A percentile compares a stretch with the other conserved stretches of the same genome.
Evolutionary conservation across 2,113 vertebrate species (phyloP).

Genomic region (Sylvietta virens): DNA sequence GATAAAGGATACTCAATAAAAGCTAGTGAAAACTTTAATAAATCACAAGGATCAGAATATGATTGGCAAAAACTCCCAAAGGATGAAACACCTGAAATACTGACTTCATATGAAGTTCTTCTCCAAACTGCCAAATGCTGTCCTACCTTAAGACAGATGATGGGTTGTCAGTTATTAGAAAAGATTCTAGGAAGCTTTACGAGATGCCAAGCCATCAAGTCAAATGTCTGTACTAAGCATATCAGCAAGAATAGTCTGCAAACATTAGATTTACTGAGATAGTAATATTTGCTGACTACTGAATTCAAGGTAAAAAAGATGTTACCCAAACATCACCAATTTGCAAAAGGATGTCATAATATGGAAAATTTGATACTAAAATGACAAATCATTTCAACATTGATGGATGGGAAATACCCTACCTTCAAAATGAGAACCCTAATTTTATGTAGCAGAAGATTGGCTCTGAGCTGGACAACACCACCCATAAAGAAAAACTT

Average conservation of each 20-base stretch:
- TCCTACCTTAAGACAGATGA: background rate
- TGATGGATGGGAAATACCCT: background rate
- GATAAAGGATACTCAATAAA: background rate
- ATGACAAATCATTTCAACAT: background rate
- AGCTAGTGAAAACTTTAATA: background rate
- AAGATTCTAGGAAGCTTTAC: background rate
- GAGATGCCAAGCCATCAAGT: background rate
- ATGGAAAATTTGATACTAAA: background rate
- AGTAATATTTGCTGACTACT: background rate
- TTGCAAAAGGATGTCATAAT: background rate
- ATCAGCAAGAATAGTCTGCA: background rate
- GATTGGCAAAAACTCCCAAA: background rate
- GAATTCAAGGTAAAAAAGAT: background rate
- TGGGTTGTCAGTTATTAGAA: background rate
- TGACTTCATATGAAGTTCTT: background rate
- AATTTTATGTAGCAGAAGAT: background rate
- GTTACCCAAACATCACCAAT: background rate
- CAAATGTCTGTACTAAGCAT: background rate
- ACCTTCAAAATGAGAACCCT: background rate
- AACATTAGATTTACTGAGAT: background rate
- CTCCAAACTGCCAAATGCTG: background rate
- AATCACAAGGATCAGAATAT: background rate
- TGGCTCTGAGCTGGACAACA: background rate
- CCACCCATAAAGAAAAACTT: background rate
- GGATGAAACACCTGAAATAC: background rate